Base-by-base conservation (phyloP, 2,797 vertebrate species). In the Naso thynnoides region DNA sequence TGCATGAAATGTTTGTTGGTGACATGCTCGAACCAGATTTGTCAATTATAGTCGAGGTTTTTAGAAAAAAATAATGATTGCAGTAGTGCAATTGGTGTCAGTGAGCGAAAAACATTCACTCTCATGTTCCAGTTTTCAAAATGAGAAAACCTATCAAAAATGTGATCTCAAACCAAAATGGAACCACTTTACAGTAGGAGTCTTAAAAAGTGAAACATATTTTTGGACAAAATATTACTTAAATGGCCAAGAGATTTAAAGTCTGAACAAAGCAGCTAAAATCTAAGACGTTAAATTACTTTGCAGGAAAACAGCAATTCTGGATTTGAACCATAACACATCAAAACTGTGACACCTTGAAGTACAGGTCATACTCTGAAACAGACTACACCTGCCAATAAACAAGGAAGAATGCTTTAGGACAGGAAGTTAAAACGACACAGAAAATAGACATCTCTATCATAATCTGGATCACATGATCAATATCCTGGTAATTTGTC, bases 1-100 rank as follows among this genome's bases (percentile, higher is more conserved):
- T 57, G 47, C 23, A 71, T 73, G n/a, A 56, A 31, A 57, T 45
- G 31, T 54, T 65, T 85, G 53, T 33, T 67, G 36, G 19, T 54
- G 19, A 73, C 42, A 77, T 31, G 36, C n/a, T 38, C 38, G 23
- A 41, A 64, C 31, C 45, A 64, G n/a, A 52, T 56, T 41, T 64
- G 21, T 64, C 23, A 27, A 26, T 29, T 29, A 21, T 14, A 9
- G 33, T 36, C 13, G 13, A 8, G 15, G 23, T 71, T 50, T 66
- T 48, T 38, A 59, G 53, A 26, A 2, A 11, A 23, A 27, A 50
- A 19, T 0, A 44, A 27, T 29, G 1, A 49, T 39, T n/a, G 2
- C 6, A 56, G 27, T 14, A 27, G 21, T 41, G 36, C 14, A 29
- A 52, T 52, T 27, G 24, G 21, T 29, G 11, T 29, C 15, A 21